Conservation (phyloP, 92 coral and sea anemone genomes). For the Phenganax subtilis region DNA sequence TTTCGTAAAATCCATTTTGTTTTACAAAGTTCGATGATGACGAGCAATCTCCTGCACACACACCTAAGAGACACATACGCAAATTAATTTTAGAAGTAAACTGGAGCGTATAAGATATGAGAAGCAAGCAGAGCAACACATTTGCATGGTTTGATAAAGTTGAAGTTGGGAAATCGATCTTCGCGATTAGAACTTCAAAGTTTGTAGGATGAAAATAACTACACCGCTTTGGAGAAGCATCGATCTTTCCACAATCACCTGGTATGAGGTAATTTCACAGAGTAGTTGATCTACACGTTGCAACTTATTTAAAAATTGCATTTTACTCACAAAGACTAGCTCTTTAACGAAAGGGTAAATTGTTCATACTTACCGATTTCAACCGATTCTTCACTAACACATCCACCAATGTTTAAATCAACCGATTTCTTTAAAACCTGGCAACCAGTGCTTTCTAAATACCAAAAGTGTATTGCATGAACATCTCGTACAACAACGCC, state of each 20-base stretch:
- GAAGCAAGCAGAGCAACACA: too few species aligned
- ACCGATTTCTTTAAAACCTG: neutral
- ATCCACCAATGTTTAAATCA: conserved; percentile 28
- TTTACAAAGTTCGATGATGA: conserved; percentile 12
- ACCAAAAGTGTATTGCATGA: neutral
- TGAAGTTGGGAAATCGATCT: too few species aligned
- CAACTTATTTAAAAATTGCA: neutral
- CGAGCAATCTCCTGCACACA: conserved; percentile 27
- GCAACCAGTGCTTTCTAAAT: conserved; percentile 12
- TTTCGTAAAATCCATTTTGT: conserved; percentile 12
- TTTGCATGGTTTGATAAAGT: too few species aligned
- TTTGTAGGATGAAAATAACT: too few species aligned
- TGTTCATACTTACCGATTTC: conserved; percentile 18
- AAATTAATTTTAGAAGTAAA: neutral
- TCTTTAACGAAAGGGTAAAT: neutral
- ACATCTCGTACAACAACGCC: neutral
- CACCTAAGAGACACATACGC: conserved; percentile 11
- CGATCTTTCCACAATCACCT: too few species aligned
- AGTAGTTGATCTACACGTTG: too few species aligned
- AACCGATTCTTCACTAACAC: conserved; percentile 23
- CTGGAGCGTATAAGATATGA: too few species aligned
- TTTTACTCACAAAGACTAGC: neutral
- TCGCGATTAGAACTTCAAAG: too few species aligned
- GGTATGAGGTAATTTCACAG: too few species aligned
- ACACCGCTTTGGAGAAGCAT: too few species aligned